phyloP scores from a whole-genome alignment of 2,797 vertebrate species.

The Argentina silus region DNA sequence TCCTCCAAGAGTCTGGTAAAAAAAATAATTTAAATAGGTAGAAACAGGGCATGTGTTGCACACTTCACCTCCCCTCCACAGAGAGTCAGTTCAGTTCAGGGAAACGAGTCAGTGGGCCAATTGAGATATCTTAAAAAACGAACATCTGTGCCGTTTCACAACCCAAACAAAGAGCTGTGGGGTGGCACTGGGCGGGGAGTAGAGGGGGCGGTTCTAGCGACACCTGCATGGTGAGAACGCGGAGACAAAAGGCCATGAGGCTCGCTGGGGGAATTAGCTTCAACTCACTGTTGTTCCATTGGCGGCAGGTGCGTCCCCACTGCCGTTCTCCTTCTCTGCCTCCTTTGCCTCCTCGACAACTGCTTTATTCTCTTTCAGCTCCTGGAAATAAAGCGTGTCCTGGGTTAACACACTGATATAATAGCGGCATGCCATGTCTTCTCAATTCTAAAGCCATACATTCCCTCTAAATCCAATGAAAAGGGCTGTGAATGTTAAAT shows the following conservation, averaged over 20 bases:
- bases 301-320: conserved; percentile 79
- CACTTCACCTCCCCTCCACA: conserved; percentile 53
- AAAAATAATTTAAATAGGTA: neutral
- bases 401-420: neutral
- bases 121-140: conserved; percentile 44
- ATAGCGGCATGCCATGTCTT: neutral
- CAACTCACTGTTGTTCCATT: conserved; percentile 83
- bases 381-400: conserved; percentile 61
- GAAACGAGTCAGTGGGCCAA: conserved; percentile 45
- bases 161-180: conserved; percentile 76
- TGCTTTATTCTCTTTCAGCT: conserved; percentile 87
- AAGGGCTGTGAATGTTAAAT: no score
- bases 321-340: conserved; percentile 74
- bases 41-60: conserved; percentile 14
- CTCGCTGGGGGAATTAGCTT: conserved; percentile 41
- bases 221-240: conserved; percentile 76
- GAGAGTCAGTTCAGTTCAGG: conserved; percentile 55
- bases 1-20: no score
- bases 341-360: conserved; percentile 47
- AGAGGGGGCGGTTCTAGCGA: conserved; percentile 66
- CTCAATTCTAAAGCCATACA: no score
- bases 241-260: conserved; percentile 81
- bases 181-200: conserved; percentile 45
- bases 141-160: conserved; percentile 77
- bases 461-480: no score